Evolutionary conservation across 2,797 vertebrate genomes (phyloP).

Genomic region (Malurus leucopterus): DNA sequence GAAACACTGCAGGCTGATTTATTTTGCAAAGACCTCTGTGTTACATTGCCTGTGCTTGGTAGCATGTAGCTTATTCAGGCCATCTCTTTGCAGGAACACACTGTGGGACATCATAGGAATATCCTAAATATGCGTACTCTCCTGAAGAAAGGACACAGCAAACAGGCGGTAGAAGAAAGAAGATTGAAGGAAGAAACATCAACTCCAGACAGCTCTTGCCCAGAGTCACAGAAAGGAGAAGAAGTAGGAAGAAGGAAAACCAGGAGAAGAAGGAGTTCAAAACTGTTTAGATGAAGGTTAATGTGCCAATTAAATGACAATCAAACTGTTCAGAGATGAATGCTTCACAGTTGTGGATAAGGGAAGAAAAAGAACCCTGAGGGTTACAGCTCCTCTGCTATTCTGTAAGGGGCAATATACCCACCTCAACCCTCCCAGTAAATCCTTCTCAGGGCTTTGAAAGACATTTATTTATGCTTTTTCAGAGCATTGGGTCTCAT

Average conservation of each 20-base stretch:
- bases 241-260: neutral
- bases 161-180: neutral
- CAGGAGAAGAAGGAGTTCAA: neutral
- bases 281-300: neutral
- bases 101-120: neutral
- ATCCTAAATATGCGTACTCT: neutral
- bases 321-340: neutral
- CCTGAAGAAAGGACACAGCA: neutral
- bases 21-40: neutral
- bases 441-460: neutral
- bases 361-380: neutral
- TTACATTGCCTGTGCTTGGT: neutral
- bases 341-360: neutral
- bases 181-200: neutral
- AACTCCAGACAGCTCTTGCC: neutral
- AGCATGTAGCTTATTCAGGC: neutral
- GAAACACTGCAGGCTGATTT: neutral
- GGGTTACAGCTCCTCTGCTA: neutral
- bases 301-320: neutral
- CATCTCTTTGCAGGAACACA: neutral
- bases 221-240: neutral
- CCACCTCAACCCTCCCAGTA: neutral
- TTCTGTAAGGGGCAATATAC: neutral
- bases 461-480: slow-evolving; percentile 21
- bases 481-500: slow-evolving; percentile 4